Percentiles rank a stretch among this genome's conserved stretches.
These are phyloP conservation scores for Drosophila emarginata DNA, from an alignment of 2,888 invertebrate species.

Conservation along the genomic window DNA sequence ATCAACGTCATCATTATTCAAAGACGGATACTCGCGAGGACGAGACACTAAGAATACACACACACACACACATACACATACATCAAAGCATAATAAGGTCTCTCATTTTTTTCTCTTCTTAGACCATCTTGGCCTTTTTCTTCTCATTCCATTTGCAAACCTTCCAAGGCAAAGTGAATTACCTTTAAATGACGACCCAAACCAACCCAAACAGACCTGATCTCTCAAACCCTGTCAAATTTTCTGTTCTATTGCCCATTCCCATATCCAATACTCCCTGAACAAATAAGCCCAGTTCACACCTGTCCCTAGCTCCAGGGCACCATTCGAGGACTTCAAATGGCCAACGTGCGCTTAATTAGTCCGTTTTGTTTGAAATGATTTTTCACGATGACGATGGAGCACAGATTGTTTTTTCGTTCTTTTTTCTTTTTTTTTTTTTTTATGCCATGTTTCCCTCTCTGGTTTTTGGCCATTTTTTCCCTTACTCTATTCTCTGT, in stretches of 20 bases:
- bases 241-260: neutral
- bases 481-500: constrained; percentile 6
- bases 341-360: constrained; percentile 67
- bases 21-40: constrained; percentile 70
- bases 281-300: constrained; percentile 43
- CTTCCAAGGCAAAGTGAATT: neutral
- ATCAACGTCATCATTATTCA: constrained; percentile 79
- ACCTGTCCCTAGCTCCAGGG: constrained; percentile 16
- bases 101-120: constrained; percentile 15
- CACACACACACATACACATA: constrained; percentile 51
- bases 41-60: constrained; percentile 14
- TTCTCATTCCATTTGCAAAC: constrained; percentile 16
- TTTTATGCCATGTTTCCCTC: constrained; percentile 38
- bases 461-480: neutral
- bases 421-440: constrained; percentile 34
- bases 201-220: neutral
- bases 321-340: constrained; percentile 36
- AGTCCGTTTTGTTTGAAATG: constrained; percentile 75
- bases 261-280: neutral
- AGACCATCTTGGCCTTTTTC: constrained; percentile 20
- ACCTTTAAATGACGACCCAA: constrained; percentile 1
- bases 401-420: constrained; percentile 39
- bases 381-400: constrained; percentile 58
- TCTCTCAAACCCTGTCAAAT: neutral
- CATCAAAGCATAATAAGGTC: constrained; percentile 68